Conservation (phyloP, 2,113 vertebrate species). For the Chaenogobius annularis region DNA sequence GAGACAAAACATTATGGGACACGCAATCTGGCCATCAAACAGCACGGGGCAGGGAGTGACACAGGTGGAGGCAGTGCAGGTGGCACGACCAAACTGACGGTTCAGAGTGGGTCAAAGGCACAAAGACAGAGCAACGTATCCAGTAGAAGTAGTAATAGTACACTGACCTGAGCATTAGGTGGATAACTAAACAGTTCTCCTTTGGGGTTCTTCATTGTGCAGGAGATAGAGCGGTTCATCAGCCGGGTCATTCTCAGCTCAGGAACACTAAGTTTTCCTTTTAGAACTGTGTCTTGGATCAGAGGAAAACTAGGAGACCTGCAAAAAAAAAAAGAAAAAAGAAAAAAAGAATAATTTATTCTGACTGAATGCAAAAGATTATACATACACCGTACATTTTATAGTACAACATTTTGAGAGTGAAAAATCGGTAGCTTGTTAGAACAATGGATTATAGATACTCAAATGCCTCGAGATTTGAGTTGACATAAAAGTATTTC, state of each 20-base stretch:
- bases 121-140: neutral
- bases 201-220: slow-evolving; percentile 96
- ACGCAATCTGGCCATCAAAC: slow-evolving; percentile 63
- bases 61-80: slow-evolving; percentile 52
- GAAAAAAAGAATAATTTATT: slow-evolving; percentile 29
- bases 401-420: too few relatives aligned
- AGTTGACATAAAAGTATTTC: slow-evolving; percentile 1
- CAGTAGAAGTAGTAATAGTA: neutral
- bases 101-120: slow-evolving; percentile 39
- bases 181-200: slow-evolving; percentile 93
- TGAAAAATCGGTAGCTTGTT: too few relatives aligned
- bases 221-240: slow-evolving; percentile 96
- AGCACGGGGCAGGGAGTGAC: slow-evolving; percentile 40
- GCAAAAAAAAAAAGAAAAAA: too few relatives aligned
- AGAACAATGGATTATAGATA: neutral
- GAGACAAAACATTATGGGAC: slow-evolving; percentile 84
- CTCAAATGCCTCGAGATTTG: neutral
- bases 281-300: slow-evolving; percentile 94
- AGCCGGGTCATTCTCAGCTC: slow-evolving; percentile 93
- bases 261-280: slow-evolving; percentile 91
- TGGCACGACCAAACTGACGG: slow-evolving; percentile 36
- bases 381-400: too few relatives aligned
- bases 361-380: too few relatives aligned
- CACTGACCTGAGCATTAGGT: slow-evolving; percentile 89
- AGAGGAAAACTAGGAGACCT: slow-evolving; percentile 97